phyloP scores from a whole-genome alignment of 2,113 vertebrate species.

The Bostrychus sinensis region DNA sequence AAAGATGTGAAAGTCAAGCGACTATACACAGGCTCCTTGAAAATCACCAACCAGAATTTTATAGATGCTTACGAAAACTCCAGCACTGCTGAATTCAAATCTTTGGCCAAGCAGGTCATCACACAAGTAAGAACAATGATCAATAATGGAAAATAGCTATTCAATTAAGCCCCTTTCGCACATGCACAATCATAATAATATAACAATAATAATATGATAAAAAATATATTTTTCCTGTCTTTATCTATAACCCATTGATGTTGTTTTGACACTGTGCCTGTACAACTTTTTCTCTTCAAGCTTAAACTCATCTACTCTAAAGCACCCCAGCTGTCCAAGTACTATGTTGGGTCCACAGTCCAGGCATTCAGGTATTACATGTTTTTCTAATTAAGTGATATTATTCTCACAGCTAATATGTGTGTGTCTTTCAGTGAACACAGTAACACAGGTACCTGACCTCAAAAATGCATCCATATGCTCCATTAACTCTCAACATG shows the following conservation, averaged over 20 bases:
- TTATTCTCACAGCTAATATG: no score
- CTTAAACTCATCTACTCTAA: slow-evolving; percentile 69
- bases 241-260: no score
- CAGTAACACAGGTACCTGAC: no score
- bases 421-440: no score
- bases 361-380: slow-evolving; percentile 78
- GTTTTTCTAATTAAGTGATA: background rate
- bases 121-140: slow-evolving; percentile 62
- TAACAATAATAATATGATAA: no score
- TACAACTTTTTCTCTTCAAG: slow-evolving; percentile 53
- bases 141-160: no score
- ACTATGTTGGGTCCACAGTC: slow-evolving; percentile 70
- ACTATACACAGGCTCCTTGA: slow-evolving; percentile 78
- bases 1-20: slow-evolving; percentile 56
- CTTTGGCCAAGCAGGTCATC: slow-evolving; percentile 64
- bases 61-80: slow-evolving; percentile 66
- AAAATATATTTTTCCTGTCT: no score
- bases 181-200: no score
- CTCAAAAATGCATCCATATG: no score
- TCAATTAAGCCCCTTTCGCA: no score
- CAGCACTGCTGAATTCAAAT: slow-evolving; percentile 67
- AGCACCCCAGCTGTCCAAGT: slow-evolving; percentile 63
- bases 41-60: slow-evolving; percentile 78
- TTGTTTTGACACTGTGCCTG: background rate
- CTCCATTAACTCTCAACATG: no score